phyloP scores from a whole-genome alignment of 2,113 vertebrate genomes.

The Proteles cristata region DNA sequence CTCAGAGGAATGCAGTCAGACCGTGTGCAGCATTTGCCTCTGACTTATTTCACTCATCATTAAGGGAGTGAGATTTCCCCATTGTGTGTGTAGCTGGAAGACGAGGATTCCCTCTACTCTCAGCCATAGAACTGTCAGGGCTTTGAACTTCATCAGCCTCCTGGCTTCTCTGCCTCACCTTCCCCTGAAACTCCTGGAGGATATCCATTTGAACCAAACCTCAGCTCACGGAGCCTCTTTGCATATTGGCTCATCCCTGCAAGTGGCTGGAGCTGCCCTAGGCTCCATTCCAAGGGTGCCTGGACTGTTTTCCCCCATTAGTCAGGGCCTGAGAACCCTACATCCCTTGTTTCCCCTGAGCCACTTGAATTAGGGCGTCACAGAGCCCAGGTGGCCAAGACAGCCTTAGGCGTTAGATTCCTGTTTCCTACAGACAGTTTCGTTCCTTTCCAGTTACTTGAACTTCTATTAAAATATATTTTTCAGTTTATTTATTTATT shows the following conservation, averaged over 20 bases:
- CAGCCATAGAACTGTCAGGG: no score
- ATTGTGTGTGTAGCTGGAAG: background rate
- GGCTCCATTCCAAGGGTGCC: fast-evolving
- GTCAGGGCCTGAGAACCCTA: background rate
- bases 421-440: background rate
- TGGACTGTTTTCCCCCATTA: no score
- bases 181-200: background rate
- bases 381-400: background rate
- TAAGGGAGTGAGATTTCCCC: background rate
- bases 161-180: background rate
- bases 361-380: background rate
- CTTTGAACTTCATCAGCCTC: background rate
- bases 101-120: fast-evolving
- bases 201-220: background rate
- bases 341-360: background rate
- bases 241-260: background rate
- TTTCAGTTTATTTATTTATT: no score
- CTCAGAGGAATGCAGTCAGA: background rate
- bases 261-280: background rate
- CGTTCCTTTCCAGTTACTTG: background rate
- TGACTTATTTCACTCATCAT: background rate
- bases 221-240: background rate
- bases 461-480: background rate
- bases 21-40: background rate
- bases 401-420: background rate